Conservation (phyloP, 2,888 invertebrate species). For the Mythimna ferrago region DNA sequence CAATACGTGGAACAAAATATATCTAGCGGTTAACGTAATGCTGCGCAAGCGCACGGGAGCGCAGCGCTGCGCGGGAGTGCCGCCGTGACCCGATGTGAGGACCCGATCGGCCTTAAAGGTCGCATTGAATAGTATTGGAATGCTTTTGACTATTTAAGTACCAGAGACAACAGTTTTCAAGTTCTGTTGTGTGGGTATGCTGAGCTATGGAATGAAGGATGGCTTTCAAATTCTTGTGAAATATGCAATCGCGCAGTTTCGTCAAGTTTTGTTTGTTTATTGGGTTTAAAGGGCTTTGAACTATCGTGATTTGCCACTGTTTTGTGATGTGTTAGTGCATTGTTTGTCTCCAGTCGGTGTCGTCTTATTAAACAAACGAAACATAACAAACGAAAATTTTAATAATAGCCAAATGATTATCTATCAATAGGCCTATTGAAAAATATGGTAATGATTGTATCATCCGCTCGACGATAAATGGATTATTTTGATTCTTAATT, state of each 20-base stretch:
- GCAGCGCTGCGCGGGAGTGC: conserved; percentile 60
- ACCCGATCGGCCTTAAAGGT: conserved; percentile 80
- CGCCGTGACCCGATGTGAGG: conserved; percentile 75
- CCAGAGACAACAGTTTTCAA: conserved; percentile 54
- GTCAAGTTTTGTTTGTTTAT: conserved; percentile 18
- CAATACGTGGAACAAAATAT: conserved; percentile 46
- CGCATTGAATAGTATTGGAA: conserved; percentile 69
- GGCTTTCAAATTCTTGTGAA: conserved; percentile 53
- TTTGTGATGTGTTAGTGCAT: conserved; percentile 9
- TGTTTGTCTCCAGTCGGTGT: background rate
- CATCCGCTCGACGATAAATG: background rate
- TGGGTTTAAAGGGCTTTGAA: conserved; percentile 34
- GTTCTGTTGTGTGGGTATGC: conserved; percentile 36
- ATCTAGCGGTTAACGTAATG: conserved; percentile 44
- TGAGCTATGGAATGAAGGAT: conserved; percentile 47
- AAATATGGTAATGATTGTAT: conserved; percentile 6
- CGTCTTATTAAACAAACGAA: background rate
- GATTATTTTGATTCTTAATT: too few species aligned
- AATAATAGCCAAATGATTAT: background rate
- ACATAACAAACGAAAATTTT: background rate
- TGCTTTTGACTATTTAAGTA: conserved; percentile 65
- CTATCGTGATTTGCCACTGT: conserved; percentile 41
- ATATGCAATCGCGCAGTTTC: conserved; percentile 43
- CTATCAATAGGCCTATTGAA: background rate
- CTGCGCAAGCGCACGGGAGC: conserved; percentile 59